These are phyloP conservation scores for Paramormyrops kingsleyae DNA, from an alignment of 2,113 vertebrate genomes.

Conservation along the genomic window DNA sequence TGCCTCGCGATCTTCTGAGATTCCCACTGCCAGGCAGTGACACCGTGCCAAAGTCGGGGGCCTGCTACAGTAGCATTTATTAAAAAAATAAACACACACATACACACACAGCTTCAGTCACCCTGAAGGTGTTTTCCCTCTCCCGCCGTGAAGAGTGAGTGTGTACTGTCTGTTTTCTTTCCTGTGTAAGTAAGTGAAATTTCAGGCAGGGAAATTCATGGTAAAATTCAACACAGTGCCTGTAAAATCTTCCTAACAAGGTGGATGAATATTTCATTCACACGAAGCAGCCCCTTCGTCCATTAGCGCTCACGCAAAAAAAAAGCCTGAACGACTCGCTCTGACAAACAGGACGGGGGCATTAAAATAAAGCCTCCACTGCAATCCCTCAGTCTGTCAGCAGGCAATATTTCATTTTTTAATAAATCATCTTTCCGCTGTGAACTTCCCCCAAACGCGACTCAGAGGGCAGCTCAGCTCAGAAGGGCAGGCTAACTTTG, in stretches of 20 bases:
- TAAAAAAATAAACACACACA: slow-evolving; percentile 46
- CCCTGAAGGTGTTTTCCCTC: slow-evolving; percentile 55
- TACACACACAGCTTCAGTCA: slow-evolving; percentile 47
- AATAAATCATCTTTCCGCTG: slow-evolving; percentile 85
- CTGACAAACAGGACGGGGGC: slow-evolving; percentile 75
- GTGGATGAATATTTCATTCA: slow-evolving; percentile 88
- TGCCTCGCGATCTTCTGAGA: neutral
- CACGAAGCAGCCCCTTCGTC: slow-evolving; percentile 72
- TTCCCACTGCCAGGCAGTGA: neutral
- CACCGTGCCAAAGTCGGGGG: neutral
- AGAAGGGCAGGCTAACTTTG: neutral
- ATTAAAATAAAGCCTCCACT: slow-evolving; percentile 72
- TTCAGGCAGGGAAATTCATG: slow-evolving; percentile 83
- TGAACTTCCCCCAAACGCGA: slow-evolving; percentile 63
- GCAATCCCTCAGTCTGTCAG: slow-evolving; percentile 96
- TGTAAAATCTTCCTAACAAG: slow-evolving; percentile 85
- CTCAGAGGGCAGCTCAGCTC: neutral
- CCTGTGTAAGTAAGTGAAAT: slow-evolving; percentile 14
- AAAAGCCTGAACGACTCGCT: slow-evolving; percentile 85
- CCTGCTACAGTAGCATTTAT: neutral
- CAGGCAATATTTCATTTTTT: slow-evolving; percentile 89
- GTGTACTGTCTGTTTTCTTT: neutral
- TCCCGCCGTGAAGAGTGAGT: slow-evolving; percentile 44
- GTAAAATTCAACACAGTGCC: slow-evolving; percentile 83
- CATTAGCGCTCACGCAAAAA: slow-evolving; percentile 89